Conservation (phyloP, 2,113 vertebrate genomes). For the Peucedramus taeniatus region DNA sequence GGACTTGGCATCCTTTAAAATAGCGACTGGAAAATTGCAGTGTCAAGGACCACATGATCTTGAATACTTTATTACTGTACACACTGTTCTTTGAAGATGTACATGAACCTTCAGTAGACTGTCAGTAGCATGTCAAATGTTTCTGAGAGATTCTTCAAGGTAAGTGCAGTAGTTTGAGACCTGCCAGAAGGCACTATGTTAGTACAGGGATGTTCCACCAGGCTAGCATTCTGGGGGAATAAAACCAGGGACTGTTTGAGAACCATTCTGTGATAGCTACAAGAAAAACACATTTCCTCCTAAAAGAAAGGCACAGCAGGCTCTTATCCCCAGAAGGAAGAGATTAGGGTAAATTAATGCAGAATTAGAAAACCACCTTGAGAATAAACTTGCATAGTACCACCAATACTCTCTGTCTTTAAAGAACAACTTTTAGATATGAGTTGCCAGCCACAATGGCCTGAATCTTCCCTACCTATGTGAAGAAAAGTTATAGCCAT, state of each 20-base stretch:
- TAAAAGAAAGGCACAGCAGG: background rate
- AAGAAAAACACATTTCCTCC: background rate
- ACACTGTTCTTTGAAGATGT: background rate
- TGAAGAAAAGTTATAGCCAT: background rate
- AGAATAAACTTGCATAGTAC: background rate
- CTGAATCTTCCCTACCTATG: background rate
- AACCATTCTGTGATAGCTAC: background rate
- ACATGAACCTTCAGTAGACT: background rate
- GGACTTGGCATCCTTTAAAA: background rate
- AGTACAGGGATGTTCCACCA: background rate
- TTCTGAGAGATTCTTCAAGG: background rate
- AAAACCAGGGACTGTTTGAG: background rate
- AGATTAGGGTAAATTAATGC: background rate
- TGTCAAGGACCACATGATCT: background rate
- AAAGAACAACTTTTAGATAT: background rate
- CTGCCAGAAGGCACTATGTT: background rate
- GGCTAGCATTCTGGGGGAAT: background rate
- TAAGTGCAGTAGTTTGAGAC: background rate
- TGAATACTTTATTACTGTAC: background rate
- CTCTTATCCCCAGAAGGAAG: background rate
- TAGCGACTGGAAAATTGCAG: background rate
- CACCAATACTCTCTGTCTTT: background rate
- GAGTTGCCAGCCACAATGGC: background rate
- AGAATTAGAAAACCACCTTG: background rate
- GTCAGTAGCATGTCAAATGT: background rate